phyloP scores from a whole-genome alignment of 1,140 invertebrate species.

The Daktulosphaira vitifoliae region DNA sequence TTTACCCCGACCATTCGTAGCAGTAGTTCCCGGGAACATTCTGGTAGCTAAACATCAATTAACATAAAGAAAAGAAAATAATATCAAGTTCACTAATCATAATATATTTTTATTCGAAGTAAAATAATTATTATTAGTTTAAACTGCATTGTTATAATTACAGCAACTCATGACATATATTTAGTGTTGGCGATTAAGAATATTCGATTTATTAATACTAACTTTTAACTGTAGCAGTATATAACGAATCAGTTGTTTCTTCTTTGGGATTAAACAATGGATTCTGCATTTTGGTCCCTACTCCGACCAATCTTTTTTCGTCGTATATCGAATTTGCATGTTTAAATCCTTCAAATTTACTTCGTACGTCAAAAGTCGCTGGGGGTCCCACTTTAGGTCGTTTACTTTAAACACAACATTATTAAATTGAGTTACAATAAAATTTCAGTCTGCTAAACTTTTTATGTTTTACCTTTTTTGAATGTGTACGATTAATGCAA shows the following conservation, averaged over 20 bases:
- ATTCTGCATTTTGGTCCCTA: conserved; percentile 40
- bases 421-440: not conserved
- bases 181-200: too few species aligned
- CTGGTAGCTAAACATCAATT: not conserved
- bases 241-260: conserved; percentile 37
- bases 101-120: too few species aligned
- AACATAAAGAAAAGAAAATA: not conserved
- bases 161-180: too few species aligned
- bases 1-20: conserved; percentile 42
- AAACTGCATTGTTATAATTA: too few species aligned
- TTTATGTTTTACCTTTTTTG: conserved; percentile 69
- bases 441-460: not conserved
- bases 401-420: conserved; percentile 43
- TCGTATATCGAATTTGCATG: conserved; percentile 40
- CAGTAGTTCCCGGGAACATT: conserved; percentile 35
- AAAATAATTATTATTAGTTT: too few species aligned
- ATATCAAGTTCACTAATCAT: too few species aligned
- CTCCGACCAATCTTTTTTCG: conserved; percentile 29
- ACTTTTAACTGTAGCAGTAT: conserved; percentile 49
- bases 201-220: conserved; percentile 36
- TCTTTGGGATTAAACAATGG: conserved; percentile 40
- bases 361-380: conserved; percentile 41
- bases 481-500: conserved; percentile 63
- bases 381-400: conserved; percentile 45
- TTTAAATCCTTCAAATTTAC: conserved; percentile 39